A percentile compares a stretch with the other conserved stretches of the same genome.
These are phyloP conservation scores for Belgica antarctica DNA, from an alignment of 2,888 invertebrate species.

Conservation along the genomic window DNA sequence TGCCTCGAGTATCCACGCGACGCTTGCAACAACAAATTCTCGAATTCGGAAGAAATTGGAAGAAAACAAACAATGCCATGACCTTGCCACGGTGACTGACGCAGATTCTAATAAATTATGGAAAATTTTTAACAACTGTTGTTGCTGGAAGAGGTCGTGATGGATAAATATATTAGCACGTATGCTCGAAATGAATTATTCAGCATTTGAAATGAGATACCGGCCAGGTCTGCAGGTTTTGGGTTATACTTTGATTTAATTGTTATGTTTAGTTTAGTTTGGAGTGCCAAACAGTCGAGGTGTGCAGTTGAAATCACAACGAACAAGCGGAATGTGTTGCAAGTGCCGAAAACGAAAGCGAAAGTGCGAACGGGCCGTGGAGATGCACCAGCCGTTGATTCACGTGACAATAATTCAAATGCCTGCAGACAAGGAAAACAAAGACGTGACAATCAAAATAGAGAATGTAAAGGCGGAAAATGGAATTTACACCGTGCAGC, in stretches of 20 bases:
- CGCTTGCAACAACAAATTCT: no score
- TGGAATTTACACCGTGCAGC: no score
- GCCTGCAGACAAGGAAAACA: not conserved
- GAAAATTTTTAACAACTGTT: no score
- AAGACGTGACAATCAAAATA: not conserved
- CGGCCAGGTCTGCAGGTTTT: not conserved
- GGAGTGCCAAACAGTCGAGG: not conserved
- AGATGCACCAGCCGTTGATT: not conserved
- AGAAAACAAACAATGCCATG: no score
- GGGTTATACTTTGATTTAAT: no score
- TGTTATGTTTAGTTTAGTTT: not conserved
- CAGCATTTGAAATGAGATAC: not conserved
- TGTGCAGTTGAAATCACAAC: not conserved
- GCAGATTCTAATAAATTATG: no score
- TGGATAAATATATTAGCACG: no score
- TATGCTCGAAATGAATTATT: constrained; percentile 5
- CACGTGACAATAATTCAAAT: not conserved
- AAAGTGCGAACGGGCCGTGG: not conserved
- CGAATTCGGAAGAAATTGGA: no score
- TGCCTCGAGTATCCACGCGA: no score
- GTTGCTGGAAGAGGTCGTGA: no score
- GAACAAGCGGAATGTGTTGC: constrained; percentile 17
- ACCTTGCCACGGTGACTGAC: no score
- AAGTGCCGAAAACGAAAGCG: not conserved
- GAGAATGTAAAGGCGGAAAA: not conserved